Conservation (phyloP, 2,888 invertebrate genomes). For the Calameuta idolon region DNA sequence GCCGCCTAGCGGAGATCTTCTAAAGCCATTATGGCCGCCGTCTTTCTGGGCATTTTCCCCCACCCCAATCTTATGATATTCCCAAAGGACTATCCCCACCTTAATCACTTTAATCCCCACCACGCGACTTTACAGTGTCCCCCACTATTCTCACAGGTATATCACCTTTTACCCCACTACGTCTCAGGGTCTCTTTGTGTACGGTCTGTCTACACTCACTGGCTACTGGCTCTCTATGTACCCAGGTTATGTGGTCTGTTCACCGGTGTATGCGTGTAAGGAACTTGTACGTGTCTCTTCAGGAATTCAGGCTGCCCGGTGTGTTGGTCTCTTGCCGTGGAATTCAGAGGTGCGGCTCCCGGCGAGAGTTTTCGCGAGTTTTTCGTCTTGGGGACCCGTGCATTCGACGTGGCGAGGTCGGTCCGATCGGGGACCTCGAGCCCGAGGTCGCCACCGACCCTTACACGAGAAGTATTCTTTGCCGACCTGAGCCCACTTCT, state of each 20-base stretch:
- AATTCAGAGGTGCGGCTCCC: slow-evolving; percentile 56
- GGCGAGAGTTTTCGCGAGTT: slow-evolving; percentile 32
- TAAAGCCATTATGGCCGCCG: slow-evolving; percentile 60
- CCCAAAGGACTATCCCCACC: neutral
- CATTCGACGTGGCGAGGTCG: slow-evolving; percentile 14
- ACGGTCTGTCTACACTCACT: slow-evolving; percentile 13
- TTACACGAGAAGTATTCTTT: neutral
- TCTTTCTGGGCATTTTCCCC: slow-evolving; percentile 35
- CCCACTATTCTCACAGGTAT: neutral
- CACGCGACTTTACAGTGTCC: neutral
- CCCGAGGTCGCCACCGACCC: neutral
- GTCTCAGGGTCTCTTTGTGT: neutral
- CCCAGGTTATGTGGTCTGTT: neutral
- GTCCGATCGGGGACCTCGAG: neutral
- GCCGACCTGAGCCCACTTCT: neutral
- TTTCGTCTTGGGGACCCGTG: slow-evolving; percentile 23
- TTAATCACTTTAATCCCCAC: neutral
- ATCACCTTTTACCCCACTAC: neutral
- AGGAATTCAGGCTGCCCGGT: slow-evolving; percentile 13
- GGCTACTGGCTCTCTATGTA: slow-evolving; percentile 12
- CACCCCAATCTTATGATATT: neutral
- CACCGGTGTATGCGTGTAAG: slow-evolving; percentile 9
- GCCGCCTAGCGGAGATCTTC: slow-evolving; percentile 51
- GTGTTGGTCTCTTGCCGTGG: slow-evolving; percentile 46
- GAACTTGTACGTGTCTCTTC: slow-evolving; percentile 1